Conservation (phyloP, 2,888 invertebrate species). For the Penaeus monodon region DNA sequence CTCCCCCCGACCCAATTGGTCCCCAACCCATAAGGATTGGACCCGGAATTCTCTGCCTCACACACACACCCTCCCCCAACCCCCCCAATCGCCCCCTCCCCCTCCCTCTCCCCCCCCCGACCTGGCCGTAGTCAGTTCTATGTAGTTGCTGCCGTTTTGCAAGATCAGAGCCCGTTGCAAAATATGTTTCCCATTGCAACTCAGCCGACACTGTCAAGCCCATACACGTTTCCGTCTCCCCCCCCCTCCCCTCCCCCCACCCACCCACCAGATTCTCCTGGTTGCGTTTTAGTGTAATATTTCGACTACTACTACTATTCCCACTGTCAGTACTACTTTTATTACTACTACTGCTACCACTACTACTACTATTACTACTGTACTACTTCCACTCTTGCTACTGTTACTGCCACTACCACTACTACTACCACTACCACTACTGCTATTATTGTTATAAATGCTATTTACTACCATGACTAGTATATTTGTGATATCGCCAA, state of each 20-base stretch:
- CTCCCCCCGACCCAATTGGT: too few species aligned
- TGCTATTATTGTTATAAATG: constrained; percentile 14
- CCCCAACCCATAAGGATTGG: too few species aligned
- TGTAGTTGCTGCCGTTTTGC: constrained; percentile 61
- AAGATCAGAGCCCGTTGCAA: constrained; percentile 57
- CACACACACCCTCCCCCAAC: background rate
- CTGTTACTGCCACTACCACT: background rate
- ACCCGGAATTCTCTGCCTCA: too few species aligned
- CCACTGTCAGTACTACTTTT: background rate
- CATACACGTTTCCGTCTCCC: background rate
- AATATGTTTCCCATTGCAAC: constrained; percentile 1
- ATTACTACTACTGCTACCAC: constrained; percentile 18
- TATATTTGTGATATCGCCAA: background rate
- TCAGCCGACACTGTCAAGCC: background rate
- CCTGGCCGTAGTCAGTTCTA: constrained; percentile 50
- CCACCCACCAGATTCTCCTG: constrained; percentile 33
- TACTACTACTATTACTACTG: constrained; percentile 17
- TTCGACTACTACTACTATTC: constrained; percentile 7
- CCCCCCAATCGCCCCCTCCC: background rate
- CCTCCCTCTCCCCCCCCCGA: constrained; percentile 29
- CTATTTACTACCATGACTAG: constrained; percentile 1
- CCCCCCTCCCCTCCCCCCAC: background rate
- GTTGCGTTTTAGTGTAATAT: too few species aligned
- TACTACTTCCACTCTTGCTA: background rate
- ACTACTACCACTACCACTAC: constrained; percentile 6